A percentile compares a stretch with the other conserved stretches of the same genome.
phyloP scores from a whole-genome alignment of 2,888 invertebrate genomes.

The Pasiphila rectangulata region DNA sequence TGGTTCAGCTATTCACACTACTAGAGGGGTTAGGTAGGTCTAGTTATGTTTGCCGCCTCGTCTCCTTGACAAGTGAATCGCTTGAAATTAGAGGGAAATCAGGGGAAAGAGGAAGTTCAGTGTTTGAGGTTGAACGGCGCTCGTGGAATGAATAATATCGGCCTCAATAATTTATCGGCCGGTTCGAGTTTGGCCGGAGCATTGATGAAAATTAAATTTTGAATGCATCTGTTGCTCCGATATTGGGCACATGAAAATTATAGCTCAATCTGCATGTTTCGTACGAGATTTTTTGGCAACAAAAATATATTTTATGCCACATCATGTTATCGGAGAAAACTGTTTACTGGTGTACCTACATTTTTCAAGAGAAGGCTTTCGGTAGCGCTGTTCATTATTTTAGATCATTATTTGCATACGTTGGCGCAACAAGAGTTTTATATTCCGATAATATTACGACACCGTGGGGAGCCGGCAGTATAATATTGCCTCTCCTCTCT shows the following conservation, averaged over 20 bases:
- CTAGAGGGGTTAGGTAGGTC: constrained; percentile 23
- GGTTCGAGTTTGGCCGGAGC: background rate
- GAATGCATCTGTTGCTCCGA: constrained; percentile 12
- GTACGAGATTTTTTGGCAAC: background rate
- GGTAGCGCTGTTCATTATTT: too few relatives aligned
- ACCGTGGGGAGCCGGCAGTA: too few relatives aligned
- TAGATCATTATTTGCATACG: too few relatives aligned
- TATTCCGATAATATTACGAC: too few relatives aligned
- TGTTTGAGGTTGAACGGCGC: constrained; percentile 35
- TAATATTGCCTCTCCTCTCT: too few relatives aligned
- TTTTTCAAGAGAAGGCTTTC: too few relatives aligned
- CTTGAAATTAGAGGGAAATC: constrained; percentile 49
- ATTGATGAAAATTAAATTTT: constrained; percentile 12
- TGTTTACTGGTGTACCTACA: too few relatives aligned
- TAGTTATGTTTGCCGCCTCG: constrained; percentile 32
- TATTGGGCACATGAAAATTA: background rate
- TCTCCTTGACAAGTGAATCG: constrained; percentile 44
- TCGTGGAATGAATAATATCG: constrained; percentile 25
- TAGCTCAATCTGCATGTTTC: background rate
- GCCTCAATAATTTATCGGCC: constrained; percentile 23
- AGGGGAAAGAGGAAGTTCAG: constrained; percentile 36
- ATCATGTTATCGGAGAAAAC: too few relatives aligned
- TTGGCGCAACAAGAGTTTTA: too few relatives aligned
- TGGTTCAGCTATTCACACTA: constrained; percentile 5
- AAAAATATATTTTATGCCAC: background rate